Evolutionary conservation across 2,797 vertebrate species (phyloP), one percentile per base, ranked within the genome.

Genomic region (Enteromius mattozi): DNA sequence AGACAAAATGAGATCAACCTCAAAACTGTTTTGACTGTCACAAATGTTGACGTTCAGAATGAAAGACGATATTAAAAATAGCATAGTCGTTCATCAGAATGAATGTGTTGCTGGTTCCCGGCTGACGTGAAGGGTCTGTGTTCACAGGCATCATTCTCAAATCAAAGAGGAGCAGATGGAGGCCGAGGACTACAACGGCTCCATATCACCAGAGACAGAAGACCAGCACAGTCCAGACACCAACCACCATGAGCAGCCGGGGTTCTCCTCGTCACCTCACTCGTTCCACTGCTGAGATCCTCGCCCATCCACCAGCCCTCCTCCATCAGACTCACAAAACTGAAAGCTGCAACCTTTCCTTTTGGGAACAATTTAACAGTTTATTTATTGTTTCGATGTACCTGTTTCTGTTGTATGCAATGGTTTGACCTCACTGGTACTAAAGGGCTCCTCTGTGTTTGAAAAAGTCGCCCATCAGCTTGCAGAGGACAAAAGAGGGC

Each of bases 101-200:
- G 24, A 27, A 10, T 30, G 27, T 3, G 16, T 17, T 51, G 49
- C 21, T 54, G 21, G 51, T 9, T 21, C 37, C 13, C 3, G 68
- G 21, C 40, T 51, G 27, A 80, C 30, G 21, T 13, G 37, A 21
- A 4, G 13, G 30, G 21, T 78, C 21, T 83, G 24, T 80, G 47
- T 82, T 16, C 51, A 12, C 90, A 96, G 96, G 94, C 93, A 93
- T 89, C 93, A 92, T 0, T 94, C 93, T 90, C 97, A 97, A 86
- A 95, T 99, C 87, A 99, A 99, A 95, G 97, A 97, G 90, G 97
- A 99, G 92, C 97, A 96, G 12, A 94, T 98, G 89, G 97, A 99
- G 35, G 96, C 96, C 49, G 97, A 98, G 90, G 98, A 98, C 89
- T 95, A 96, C 71, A 97, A 98, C 92, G 96, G 95, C 78, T 96